A percentile compares a stretch with the other conserved stretches of the same genome.
Evolutionary conservation across 2,113 vertebrate genomes (phyloP).

Genomic region (Ardeotis arabs): DNA sequence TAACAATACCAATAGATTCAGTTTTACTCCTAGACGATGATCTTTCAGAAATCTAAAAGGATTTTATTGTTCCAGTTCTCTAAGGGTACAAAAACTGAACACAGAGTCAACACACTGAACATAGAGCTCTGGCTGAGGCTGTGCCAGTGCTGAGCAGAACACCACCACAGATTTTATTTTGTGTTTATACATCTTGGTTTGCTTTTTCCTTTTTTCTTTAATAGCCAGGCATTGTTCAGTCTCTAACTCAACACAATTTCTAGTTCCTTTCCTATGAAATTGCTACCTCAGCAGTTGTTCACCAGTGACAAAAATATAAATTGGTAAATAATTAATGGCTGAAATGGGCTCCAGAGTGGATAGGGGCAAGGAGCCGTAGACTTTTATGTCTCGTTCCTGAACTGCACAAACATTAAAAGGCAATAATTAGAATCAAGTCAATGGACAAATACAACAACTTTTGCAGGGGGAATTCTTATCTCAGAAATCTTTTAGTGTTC

Average conservation of each 20-base stretch:
- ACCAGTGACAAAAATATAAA: background rate
- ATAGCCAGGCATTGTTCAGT: background rate
- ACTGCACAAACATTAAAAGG: background rate
- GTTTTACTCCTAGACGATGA: background rate
- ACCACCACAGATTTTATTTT: background rate
- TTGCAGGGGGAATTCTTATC: background rate
- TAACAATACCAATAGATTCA: background rate
- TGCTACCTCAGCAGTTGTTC: background rate
- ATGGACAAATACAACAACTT: background rate
- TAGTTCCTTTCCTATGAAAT: background rate
- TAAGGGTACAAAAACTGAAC: background rate
- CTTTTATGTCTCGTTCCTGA: background rate
- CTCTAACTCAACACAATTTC: background rate
- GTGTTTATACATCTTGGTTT: background rate
- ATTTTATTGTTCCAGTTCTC: background rate
- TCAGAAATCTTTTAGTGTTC: background rate
- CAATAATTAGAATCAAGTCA: background rate
- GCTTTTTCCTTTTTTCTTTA: background rate
- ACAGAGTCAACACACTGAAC: background rate
- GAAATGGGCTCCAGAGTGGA: background rate
- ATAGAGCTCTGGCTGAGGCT: background rate
- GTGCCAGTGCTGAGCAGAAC: background rate
- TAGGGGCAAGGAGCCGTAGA: background rate
- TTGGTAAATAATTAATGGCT: background rate
- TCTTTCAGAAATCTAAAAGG: background rate